These are phyloP conservation scores for Orthonychiurus folsomi DNA, from an alignment of 2,888 invertebrate species.

Conservation along the genomic window DNA sequence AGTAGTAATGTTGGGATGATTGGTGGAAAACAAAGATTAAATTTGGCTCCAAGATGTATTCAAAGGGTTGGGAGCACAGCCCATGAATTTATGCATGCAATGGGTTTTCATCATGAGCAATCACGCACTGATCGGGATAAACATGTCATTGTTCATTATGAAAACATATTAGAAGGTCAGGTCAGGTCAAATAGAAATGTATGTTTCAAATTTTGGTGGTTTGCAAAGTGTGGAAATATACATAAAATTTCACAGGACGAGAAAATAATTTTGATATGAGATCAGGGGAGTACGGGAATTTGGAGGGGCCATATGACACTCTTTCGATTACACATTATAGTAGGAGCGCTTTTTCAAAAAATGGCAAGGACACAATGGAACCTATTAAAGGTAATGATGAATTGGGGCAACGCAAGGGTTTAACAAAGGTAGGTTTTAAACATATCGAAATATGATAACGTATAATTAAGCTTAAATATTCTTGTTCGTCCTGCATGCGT, in stretches of 20 bases:
- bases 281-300: neutral
- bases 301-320: neutral
- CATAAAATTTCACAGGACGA: too few relatives aligned
- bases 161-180: conserved; percentile 43
- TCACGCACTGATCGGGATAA: conserved; percentile 44
- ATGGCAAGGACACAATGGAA: conserved; percentile 1
- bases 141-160: conserved; percentile 43
- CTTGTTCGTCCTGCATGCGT: too few relatives aligned
- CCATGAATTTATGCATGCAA: conserved; percentile 46
- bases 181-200: too few relatives aligned
- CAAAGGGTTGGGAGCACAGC: conserved; percentile 39
- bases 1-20: conserved; percentile 49
- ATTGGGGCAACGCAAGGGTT: neutral
- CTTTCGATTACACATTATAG: neutral
- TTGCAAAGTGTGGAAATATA: too few relatives aligned
- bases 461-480: too few relatives aligned
- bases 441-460: too few relatives aligned
- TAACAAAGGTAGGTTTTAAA: neutral
- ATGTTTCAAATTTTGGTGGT: too few relatives aligned
- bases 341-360: neutral
- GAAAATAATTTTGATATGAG: neutral
- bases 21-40: conserved; percentile 42
- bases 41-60: conserved; percentile 9
- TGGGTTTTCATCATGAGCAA: conserved; percentile 47
- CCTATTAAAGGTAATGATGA: neutral